phyloP scores from a whole-genome alignment of 2,797 vertebrate genomes.

The Paguma larvata region DNA sequence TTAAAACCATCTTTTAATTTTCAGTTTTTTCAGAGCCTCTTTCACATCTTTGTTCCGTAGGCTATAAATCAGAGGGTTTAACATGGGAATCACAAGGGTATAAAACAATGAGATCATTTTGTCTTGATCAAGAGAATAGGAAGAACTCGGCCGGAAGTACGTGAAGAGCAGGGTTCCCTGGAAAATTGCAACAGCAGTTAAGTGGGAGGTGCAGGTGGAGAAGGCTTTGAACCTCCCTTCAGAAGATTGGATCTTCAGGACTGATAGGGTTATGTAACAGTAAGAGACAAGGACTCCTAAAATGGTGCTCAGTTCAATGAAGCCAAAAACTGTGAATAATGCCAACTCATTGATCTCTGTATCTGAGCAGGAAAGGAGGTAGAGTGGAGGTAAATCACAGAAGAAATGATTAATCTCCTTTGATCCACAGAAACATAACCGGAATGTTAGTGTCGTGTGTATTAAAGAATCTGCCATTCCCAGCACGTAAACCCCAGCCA shows the following conservation, averaged over 20 bases:
- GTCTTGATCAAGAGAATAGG: conserved; percentile 53
- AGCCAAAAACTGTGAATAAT: conserved; percentile 25
- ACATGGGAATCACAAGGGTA: conserved; percentile 38
- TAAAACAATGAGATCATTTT: conserved; percentile 61
- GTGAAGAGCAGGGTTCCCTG: conserved; percentile 65
- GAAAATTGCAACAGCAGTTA: conserved; percentile 63
- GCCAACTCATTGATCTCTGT: neutral
- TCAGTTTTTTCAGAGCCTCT: conserved; percentile 39
- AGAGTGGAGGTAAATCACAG: neutral
- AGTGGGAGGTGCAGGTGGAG: conserved; percentile 70
- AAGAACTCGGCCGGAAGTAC: conserved; percentile 59
- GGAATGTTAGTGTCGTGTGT: neutral
- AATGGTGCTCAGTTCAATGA: conserved; percentile 45
- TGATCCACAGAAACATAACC: neutral
- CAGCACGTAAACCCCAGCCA: neutral
- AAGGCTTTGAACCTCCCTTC: conserved; percentile 62
- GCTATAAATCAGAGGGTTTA: neutral
- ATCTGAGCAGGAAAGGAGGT: neutral
- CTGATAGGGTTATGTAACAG: neutral
- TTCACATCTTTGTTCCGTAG: conserved; percentile 61
- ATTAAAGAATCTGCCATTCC: neutral
- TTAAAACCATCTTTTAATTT: neutral
- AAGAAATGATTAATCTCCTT: neutral
- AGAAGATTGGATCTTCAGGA: conserved; percentile 48
- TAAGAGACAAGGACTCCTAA: conserved; percentile 54